Evolutionary conservation across 2,113 vertebrate species (phyloP).

Genomic region (Manacus vitellinus): DNA sequence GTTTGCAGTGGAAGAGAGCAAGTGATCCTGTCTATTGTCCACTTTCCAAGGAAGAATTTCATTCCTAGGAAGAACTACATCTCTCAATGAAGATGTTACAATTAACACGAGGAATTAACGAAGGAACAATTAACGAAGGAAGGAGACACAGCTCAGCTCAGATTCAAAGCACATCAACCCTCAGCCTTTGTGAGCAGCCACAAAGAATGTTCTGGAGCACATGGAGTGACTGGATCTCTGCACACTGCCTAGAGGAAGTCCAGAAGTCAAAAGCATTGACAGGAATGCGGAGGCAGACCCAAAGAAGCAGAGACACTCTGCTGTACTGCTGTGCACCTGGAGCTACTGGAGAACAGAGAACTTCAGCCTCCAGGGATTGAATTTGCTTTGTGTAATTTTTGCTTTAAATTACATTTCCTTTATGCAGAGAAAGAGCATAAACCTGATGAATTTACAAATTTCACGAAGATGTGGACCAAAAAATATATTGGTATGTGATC

Average conservation of each 20-base stretch:
- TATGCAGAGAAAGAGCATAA: background rate
- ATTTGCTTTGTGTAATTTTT: background rate
- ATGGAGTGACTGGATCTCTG: background rate
- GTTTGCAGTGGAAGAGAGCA: accelerated
- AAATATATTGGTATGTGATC: background rate
- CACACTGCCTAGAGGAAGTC: background rate
- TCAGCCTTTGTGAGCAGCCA: background rate
- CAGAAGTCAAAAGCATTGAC: background rate
- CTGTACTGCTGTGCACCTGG: background rate
- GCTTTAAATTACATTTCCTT: background rate
- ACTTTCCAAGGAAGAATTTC: background rate
- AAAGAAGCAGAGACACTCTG: background rate
- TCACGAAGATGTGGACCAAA: background rate
- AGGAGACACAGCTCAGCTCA: background rate
- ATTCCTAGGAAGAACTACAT: background rate
- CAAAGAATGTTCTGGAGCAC: background rate
- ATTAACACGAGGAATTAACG: background rate
- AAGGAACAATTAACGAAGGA: background rate
- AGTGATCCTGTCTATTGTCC: background rate
- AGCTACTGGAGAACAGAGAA: background rate
- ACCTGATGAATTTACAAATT: background rate
- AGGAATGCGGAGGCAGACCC: background rate
- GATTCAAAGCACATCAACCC: background rate
- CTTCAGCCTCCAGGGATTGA: background rate
- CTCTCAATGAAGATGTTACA: background rate